Base-by-base conservation (phyloP, 2,888 invertebrate genomes). In the Tanytarsus gracilentus region DNA sequence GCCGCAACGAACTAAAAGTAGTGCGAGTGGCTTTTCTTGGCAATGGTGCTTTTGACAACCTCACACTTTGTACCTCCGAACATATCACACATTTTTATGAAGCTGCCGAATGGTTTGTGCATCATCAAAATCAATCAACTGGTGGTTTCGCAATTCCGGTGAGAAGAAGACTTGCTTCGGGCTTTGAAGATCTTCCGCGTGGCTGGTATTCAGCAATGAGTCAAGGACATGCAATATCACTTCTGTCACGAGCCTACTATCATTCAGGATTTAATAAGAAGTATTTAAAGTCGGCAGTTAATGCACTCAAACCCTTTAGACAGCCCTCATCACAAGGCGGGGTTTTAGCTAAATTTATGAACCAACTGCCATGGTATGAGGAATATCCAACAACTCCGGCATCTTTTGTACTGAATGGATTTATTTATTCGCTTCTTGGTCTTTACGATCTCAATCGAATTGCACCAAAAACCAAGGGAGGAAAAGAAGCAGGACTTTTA, bases 131-230 rank as follows among this genome's bases (percentile, higher is more conserved):
- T 70, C 71, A 78, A 58, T 79, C 80, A 65, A 82, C 84, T 18
- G 98, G 98, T 50, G 98, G 96, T 63, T 98, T 97, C 94, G 81
- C 91, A 51, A 91, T 94, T 69, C 88, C 89, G 56, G 95, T 94
- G 51, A 79, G 81, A 61, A 78, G 94, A 69, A 84, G 80, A 75
- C 80, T 86, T 65, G 83, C 84, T 1, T 76, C 83, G 49, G 85
- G 86, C 23, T 85, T 87, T 72, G 80, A 83, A 6, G 86, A 87
- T 66, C 79, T 97, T 51, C 78, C 80, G 65, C 86, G 93, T 1
- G 94, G 94, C 62, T 95, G 95, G 95, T 88, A 94, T 72, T 97
- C 96, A 0, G 93, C 97, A 1, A 99, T 99, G 99, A 95, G 93
- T 2, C 98, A 99, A 72, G 98, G 99, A 0, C 98, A 99, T 74